Evolutionary conservation across 2,797 vertebrate species (phyloP).

Genomic region (Pagetopsis macropterus): DNA sequence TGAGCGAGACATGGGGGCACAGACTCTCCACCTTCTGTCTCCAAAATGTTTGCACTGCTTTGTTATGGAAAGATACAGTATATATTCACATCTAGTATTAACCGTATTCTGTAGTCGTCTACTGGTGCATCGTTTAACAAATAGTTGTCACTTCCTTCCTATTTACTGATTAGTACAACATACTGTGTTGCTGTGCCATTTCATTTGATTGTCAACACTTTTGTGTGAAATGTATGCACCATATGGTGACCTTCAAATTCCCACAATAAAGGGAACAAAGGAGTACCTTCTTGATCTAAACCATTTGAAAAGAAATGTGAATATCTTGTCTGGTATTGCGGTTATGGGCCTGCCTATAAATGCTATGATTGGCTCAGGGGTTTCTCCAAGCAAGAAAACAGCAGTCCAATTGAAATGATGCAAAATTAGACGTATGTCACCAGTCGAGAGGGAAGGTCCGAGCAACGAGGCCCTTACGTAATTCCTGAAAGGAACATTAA

Average conservation of each 20-base stretch:
- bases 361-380: neutral
- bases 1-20: neutral
- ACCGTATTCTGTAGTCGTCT: neutral
- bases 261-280: neutral
- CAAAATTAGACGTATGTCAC: neutral
- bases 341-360: neutral
- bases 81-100: neutral
- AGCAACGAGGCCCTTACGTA: neutral
- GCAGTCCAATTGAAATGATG: neutral
- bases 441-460: neutral
- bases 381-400: neutral
- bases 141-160: neutral
- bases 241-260: neutral
- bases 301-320: too few relatives aligned
- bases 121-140: neutral
- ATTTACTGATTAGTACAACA: neutral
- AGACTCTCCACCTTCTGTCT: neutral
- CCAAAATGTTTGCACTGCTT: neutral
- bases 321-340: too few relatives aligned
- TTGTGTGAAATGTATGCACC: neutral
- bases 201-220: neutral
- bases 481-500: neutral
- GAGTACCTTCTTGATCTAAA: too few relatives aligned
- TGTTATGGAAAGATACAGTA: neutral
- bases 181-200: neutral